Conservation (phyloP, 1,140 invertebrate genomes). For the Galleria mellonella region DNA sequence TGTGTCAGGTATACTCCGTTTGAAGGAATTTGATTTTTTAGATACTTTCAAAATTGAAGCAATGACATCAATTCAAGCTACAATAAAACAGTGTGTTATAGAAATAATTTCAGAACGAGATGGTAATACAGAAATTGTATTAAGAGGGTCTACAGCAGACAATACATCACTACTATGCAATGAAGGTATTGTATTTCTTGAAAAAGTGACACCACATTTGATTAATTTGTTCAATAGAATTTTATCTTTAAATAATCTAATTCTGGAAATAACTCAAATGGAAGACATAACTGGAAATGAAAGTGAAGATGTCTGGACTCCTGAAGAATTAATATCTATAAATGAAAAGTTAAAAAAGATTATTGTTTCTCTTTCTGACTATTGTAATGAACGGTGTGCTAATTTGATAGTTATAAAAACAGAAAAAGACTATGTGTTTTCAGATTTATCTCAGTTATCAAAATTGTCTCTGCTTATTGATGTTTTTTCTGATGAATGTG, state of each 20-base stretch:
- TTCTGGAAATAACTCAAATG: conserved; percentile 73
- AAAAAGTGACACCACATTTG: conserved; percentile 82
- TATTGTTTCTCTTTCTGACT: conserved; percentile 88
- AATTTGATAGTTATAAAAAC: conserved; percentile 87
- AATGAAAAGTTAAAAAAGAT: conserved; percentile 84
- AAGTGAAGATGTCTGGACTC: conserved; percentile 81
- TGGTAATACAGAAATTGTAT: conserved; percentile 77
- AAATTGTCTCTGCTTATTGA: conserved; percentile 87
- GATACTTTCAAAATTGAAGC: conserved; percentile 93
- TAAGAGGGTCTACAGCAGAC: conserved; percentile 81
- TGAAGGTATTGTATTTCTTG: conserved; percentile 88
- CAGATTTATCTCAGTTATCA: conserved; percentile 85
- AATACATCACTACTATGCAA: conserved; percentile 78
- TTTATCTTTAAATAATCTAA: conserved; percentile 83
- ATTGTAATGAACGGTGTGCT: conserved; percentile 92
- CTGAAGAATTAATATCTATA: conserved; percentile 81
- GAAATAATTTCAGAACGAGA: conserved; percentile 84
- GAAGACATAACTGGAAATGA: conserved; percentile 74
- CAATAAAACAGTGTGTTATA: conserved; percentile 91
- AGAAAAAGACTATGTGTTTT: conserved; percentile 77
- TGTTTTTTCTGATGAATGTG: conserved; percentile 84
- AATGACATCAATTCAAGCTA: conserved; percentile 89
- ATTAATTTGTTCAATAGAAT: conserved; percentile 77
- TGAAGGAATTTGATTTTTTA: conserved; percentile 91
- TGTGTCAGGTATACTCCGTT: conserved; percentile 90